phyloP scores from a whole-genome alignment of 2,113 vertebrate genomes.

The Anthoscopus minutus region DNA sequence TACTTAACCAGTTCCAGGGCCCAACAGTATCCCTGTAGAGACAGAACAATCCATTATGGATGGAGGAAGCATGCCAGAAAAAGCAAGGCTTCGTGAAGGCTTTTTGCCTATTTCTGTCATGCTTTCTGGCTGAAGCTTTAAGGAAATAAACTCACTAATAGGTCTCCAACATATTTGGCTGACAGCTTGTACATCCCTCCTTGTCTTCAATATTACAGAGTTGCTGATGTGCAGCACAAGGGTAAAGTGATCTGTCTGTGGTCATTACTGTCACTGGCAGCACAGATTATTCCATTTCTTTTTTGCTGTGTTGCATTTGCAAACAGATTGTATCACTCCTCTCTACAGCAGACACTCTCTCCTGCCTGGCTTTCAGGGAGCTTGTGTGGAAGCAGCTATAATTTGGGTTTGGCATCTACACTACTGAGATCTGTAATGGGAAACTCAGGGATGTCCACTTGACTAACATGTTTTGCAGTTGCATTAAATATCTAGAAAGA shows the following conservation, averaged over 20 bases:
- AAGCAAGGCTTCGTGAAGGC: not conserved
- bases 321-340: not conserved
- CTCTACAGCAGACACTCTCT: not conserved
- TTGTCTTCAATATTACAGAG: not conserved
- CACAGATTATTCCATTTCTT: not conserved
- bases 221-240: not conserved
- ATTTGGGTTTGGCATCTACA: not conserved
- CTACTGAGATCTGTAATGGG: not conserved
- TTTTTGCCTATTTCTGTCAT: constrained; percentile 23
- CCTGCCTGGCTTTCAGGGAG: not conserved
- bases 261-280: not conserved
- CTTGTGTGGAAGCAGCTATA: not conserved
- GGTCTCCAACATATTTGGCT: not conserved
- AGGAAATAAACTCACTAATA: constrained; percentile 25
- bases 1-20: constrained; percentile 9
- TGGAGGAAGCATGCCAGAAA: constrained; percentile 29
- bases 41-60: constrained; percentile 19
- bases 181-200: not conserved
- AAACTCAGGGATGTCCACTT: not conserved
- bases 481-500: not conserved
- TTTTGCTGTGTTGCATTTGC: not conserved
- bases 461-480: not conserved
- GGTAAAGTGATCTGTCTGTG: not conserved
- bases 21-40: not conserved
- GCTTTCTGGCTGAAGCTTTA: not conserved